Evolutionary conservation across 2,888 invertebrate species (phyloP).

Genomic region (Xylota sylvarum): DNA sequence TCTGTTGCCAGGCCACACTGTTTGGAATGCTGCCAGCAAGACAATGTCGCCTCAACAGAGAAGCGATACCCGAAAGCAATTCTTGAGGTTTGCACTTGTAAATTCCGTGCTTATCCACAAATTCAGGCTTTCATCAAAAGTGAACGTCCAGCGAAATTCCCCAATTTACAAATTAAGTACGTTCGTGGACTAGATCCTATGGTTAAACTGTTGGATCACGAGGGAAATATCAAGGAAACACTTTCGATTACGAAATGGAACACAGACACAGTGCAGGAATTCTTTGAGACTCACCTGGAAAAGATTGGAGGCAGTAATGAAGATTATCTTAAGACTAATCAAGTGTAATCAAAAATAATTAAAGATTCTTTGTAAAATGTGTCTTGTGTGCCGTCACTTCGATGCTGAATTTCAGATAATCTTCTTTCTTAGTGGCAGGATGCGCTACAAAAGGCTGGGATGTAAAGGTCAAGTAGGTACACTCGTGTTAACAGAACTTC

Average conservation of each 20-base stretch:
- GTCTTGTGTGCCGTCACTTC: too few species aligned
- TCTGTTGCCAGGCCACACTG: slow-evolving; percentile 86
- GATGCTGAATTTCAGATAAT: too few species aligned
- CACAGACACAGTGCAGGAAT: slow-evolving; percentile 98
- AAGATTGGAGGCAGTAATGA: slow-evolving; percentile 83
- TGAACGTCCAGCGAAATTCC: slow-evolving; percentile 94
- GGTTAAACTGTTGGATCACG: slow-evolving; percentile 94
- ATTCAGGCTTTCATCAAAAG: slow-evolving; percentile 99
- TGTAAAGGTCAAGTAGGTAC: too few species aligned
- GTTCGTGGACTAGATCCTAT: slow-evolving; percentile 97
- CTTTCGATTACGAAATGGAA: slow-evolving; percentile 99
- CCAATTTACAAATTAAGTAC: slow-evolving; percentile 96
- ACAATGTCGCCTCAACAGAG: slow-evolving; percentile 88
- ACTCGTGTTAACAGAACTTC: too few species aligned
- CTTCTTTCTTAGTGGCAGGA: too few species aligned
- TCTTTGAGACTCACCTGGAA: slow-evolving; percentile 94
- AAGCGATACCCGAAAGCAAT: slow-evolving; percentile 96
- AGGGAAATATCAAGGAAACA: slow-evolving; percentile 93
- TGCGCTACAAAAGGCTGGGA: too few species aligned
- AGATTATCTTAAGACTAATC: slow-evolving; percentile 87
- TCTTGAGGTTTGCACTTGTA: slow-evolving; percentile 98
- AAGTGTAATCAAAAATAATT: slow-evolving; percentile 58
- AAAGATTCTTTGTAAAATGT: neutral
- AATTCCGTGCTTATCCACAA: slow-evolving; percentile 99
- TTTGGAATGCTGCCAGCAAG: slow-evolving; percentile 92